These are phyloP conservation scores for Catocala sponsa DNA, from an alignment of 2,888 invertebrate genomes.

Conservation along the genomic window DNA sequence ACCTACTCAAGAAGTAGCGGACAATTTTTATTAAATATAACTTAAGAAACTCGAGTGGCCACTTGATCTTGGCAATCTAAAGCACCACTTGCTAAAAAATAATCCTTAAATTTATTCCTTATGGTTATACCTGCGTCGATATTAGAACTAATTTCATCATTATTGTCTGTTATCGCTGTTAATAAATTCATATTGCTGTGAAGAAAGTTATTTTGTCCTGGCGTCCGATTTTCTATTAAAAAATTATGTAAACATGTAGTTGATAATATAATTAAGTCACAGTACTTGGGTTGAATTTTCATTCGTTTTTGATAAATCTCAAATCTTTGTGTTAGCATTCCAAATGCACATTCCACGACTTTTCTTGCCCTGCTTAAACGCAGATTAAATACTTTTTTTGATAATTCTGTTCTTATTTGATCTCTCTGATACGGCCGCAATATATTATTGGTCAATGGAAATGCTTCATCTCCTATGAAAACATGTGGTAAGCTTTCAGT, in stretches of 20 bases:
- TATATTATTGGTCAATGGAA: conserved; percentile 25
- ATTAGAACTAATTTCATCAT: conserved; percentile 19
- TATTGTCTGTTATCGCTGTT: conserved; percentile 24
- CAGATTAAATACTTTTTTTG: conserved; percentile 20
- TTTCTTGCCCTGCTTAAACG: conserved; percentile 24
- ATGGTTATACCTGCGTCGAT: conserved; percentile 23
- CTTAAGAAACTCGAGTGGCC: conserved; percentile 25
- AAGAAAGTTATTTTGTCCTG: conserved; percentile 11
- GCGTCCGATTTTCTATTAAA: conserved; percentile 16
- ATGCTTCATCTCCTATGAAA: conserved; percentile 24
- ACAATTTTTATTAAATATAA: conserved; percentile 24
- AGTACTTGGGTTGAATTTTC: conserved; percentile 22
- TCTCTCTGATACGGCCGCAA: conserved; percentile 26
- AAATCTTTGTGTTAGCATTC: conserved; percentile 22
- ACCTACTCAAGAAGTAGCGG: conserved; percentile 22
- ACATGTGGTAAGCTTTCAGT: conserved; percentile 23
- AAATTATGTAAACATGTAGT: conserved; percentile 23
- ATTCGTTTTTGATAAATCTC: conserved; percentile 21
- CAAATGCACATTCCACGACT: conserved; percentile 25
- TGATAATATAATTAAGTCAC: conserved; percentile 20
- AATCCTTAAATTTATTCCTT: conserved; percentile 22
- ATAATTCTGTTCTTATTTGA: conserved; percentile 11
- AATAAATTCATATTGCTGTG: conserved; percentile 20
- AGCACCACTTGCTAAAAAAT: conserved; percentile 23
- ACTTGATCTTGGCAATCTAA: conserved; percentile 22